Base-by-base conservation (phyloP, 1,140 invertebrate species). In the Dolichoris vasculosae region DNA sequence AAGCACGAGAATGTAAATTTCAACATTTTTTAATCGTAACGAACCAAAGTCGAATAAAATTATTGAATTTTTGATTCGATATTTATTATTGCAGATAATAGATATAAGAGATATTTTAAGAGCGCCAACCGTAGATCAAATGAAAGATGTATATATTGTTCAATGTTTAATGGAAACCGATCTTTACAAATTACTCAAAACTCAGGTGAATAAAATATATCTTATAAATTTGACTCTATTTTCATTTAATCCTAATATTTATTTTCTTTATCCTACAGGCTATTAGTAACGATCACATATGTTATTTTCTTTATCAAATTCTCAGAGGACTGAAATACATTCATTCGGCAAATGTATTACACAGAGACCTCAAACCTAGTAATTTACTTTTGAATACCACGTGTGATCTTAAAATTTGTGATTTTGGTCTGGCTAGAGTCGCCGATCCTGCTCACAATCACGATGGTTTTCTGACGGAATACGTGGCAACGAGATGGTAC, bases 161-260 rank as follows among this genome's bases (percentile, higher is more conserved):
- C 99, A 99, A 93, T 99, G 98, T 95, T 95, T 99, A 92, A 99
- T 99, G 99, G 99, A 99, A 95, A 99, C 99, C 87, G 99, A 99
- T 95, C 95, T 99, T 92, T 99, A 99, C 94, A 99, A 99, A 96
- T 95, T 99, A 91, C 95, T 99, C 88, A 99, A 99, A 96, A 99
- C 98, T 90, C 98, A 99, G 95, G 97, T 97, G 94, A 87, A 87
- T 94, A 87, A 86, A 79, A 17, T 48, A 35, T 43, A 13, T 4
- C 20, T 20, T 71, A 40, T 67, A 67, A 7, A 80, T 43, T 32
- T 32, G 20, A 77, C 9, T 55, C 2, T 59, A 26, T 59, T 26
- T 77, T 48, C 35, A 77, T 20, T 51, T 77, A 46, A 11, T 76
- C 11, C 4, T 8, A 69, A 51, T 46, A 43, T 26, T 26, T 35